phyloP scores from a whole-genome alignment of 2,797 vertebrate genomes.

The Orestias chungarensis region DNA sequence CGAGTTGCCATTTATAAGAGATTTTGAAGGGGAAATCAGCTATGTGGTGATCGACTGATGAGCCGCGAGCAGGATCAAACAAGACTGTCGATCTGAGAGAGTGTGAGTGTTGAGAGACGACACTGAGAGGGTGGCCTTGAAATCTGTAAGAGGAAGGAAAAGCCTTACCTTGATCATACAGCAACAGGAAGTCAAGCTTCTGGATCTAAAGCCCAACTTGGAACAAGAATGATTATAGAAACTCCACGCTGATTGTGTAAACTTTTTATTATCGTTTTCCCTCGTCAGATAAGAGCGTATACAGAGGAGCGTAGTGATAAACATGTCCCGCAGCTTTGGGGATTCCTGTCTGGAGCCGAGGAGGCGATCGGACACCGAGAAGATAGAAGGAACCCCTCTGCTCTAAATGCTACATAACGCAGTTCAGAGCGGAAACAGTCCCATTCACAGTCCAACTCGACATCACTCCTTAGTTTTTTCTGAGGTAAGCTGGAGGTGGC shows the following conservation, averaged over 20 bases:
- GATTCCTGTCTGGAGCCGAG: conserved; percentile 66
- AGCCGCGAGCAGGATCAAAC: no score
- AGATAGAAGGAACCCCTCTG: conserved; percentile 46
- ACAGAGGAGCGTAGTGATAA: conserved; percentile 70
- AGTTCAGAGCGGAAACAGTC: conserved; percentile 60
- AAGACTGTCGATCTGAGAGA: no score
- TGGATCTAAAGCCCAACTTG: neutral
- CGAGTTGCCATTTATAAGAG: no score
- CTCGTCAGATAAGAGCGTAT: conserved; percentile 76
- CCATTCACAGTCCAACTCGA: conserved; percentile 25
- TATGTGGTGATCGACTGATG: no score
- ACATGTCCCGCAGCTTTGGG: conserved; percentile 62
- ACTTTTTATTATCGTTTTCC: conserved; percentile 70
- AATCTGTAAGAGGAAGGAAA: no score
- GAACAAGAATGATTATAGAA: conserved; percentile 30
- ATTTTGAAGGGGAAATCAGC: no score
- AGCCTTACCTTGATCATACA: neutral
- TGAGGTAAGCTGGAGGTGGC: conserved; percentile 79
- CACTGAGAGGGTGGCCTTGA: no score
- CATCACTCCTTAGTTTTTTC: conserved; percentile 58
- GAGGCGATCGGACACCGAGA: conserved; percentile 58
- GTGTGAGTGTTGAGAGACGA: no score
- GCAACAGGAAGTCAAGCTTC: neutral
- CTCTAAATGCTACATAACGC: conserved; percentile 74
- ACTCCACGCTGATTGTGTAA: conserved; percentile 43